These are phyloP conservation scores for Ceratitis capitata DNA, from an alignment of 1,140 invertebrate genomes.

Conservation along the genomic window DNA sequence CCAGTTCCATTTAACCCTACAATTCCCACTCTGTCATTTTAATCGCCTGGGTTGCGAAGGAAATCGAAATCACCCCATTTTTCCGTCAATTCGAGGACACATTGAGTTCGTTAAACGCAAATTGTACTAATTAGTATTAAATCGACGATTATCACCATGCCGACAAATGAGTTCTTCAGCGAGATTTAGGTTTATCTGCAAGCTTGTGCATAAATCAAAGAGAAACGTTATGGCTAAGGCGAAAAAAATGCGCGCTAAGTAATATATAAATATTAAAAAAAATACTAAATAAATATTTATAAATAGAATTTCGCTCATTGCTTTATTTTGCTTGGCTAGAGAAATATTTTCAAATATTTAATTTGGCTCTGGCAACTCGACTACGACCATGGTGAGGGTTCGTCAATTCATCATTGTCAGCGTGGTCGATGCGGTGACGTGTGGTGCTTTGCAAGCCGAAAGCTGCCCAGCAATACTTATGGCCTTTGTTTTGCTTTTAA, in stretches of 20 bases:
- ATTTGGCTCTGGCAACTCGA: not conserved
- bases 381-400: not conserved
- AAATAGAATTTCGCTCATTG: not conserved
- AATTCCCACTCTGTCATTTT: not conserved
- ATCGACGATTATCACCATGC: not conserved
- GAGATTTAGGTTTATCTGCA: not conserved
- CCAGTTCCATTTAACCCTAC: not conserved
- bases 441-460: not conserved
- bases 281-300: not conserved
- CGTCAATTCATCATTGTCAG: constrained; percentile 6
- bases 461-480: not conserved
- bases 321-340: too few species aligned
- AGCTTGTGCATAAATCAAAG: not conserved
- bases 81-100: not conserved
- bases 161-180: not conserved
- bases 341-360: not conserved
- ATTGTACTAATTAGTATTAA: not conserved
- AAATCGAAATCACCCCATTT: not conserved
- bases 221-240: too few species aligned
- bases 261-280: not conserved
- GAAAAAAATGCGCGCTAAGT: too few species aligned
- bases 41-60: not conserved
- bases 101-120: constrained; percentile 1
- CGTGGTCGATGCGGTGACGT: not conserved
- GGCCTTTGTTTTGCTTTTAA: not conserved